Evolutionary conservation across 1,140 invertebrate species (phyloP).

Genomic region (Ectropis grisescens): DNA sequence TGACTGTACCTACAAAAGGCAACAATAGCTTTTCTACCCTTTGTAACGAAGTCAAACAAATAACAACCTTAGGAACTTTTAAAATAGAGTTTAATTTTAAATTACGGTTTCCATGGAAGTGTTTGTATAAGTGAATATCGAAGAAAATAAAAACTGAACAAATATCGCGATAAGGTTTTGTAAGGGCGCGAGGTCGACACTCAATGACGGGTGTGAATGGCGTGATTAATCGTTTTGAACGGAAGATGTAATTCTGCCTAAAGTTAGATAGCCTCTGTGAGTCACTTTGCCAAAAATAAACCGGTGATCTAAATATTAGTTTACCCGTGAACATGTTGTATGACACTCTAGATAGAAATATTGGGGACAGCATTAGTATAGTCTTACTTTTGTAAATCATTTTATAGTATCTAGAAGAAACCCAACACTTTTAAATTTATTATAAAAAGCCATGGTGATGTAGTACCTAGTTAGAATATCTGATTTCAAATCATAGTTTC

Average conservation of each 20-base stretch:
- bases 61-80: slow-evolving; percentile 24
- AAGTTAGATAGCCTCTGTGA: slow-evolving; percentile 14
- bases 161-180: slow-evolving; percentile 61
- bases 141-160: slow-evolving; percentile 65
- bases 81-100: slow-evolving; percentile 6
- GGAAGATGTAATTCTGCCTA: slow-evolving; percentile 20
- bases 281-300: slow-evolving; percentile 1
- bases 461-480: too few relatives aligned
- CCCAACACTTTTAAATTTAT: too few relatives aligned
- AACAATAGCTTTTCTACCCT: slow-evolving; percentile 29
- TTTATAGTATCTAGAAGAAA: too few relatives aligned
- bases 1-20: slow-evolving; percentile 41
- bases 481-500: too few relatives aligned
- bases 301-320: too few relatives aligned
- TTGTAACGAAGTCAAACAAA: slow-evolving; percentile 19
- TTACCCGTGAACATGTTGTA: too few relatives aligned
- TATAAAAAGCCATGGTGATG: too few relatives aligned
- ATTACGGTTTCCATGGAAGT: background rate
- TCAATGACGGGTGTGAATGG: slow-evolving; percentile 32
- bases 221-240: too few relatives aligned
- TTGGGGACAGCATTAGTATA: too few relatives aligned
- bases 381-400: too few relatives aligned
- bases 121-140: slow-evolving; percentile 44
- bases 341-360: too few relatives aligned
- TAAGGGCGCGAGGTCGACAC: slow-evolving; percentile 57